Evolutionary conservation across 2,797 vertebrate species (phyloP).

Genomic region (Threskiornis aethiopicus): DNA sequence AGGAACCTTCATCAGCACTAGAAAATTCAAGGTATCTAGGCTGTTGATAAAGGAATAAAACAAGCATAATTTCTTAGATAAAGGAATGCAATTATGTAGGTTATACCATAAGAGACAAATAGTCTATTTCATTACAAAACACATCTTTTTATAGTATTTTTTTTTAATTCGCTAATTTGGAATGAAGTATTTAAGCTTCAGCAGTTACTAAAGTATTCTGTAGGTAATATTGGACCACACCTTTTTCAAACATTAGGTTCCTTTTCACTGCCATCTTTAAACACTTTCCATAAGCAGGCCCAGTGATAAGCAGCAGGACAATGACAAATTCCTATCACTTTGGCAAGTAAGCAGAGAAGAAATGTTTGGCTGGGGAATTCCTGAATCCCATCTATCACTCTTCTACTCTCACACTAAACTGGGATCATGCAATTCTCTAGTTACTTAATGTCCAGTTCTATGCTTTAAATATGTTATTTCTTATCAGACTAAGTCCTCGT

Average conservation of each 20-base stretch:
- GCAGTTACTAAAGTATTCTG: background rate
- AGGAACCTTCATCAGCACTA: background rate
- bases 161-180: background rate
- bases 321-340: background rate
- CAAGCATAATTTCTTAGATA: background rate
- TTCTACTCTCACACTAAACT: background rate
- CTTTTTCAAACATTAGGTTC: background rate
- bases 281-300: background rate
- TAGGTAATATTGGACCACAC: background rate
- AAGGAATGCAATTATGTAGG: background rate
- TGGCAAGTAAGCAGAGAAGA: background rate
- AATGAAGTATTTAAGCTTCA: background rate
- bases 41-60: background rate
- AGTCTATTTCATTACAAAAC: background rate
- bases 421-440: background rate
- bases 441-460: background rate
- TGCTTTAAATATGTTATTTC: slow-evolving; percentile 2
- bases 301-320: background rate
- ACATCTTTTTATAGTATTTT: background rate
- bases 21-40: background rate
- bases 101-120: background rate
- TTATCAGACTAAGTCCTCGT: background rate
- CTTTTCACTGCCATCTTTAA: background rate
- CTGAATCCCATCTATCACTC: background rate
- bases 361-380: background rate